A percentile compares a stretch with the other conserved stretches of the same genome.
phyloP scores from a whole-genome alignment of 2,797 vertebrate genomes.

The Anomalospiza imberbis region DNA sequence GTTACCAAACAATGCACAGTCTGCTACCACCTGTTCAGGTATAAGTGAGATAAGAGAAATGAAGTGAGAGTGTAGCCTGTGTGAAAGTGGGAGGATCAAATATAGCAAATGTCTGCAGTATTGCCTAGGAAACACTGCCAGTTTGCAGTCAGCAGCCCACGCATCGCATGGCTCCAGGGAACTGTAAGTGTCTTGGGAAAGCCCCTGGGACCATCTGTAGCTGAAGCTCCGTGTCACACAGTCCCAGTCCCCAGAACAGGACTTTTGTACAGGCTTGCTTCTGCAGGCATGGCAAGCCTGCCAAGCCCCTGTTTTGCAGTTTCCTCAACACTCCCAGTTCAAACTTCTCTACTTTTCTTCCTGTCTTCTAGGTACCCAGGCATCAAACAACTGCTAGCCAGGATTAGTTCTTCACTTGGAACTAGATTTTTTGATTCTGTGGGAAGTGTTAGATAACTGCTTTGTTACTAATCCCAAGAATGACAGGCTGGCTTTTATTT shows the following conservation, averaged over 20 bases:
- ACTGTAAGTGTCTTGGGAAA: neutral
- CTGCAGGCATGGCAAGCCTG: neutral
- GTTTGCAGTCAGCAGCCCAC: conserved; percentile 7
- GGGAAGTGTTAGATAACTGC: neutral
- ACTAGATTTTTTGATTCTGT: neutral
- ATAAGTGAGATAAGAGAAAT: neutral
- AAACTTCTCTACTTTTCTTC: neutral
- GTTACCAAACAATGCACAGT: neutral
- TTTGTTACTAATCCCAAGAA: neutral
- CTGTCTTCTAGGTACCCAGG: neutral
- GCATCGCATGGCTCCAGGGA: neutral
- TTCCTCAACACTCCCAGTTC: neutral
- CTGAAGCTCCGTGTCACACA: neutral
- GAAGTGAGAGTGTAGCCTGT: neutral
- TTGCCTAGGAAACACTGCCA: conserved; percentile 30
- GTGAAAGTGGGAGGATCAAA: neutral
- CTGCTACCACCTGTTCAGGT: neutral
- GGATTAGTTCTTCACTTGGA: neutral
- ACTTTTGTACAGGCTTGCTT: neutral
- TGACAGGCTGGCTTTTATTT: neutral
- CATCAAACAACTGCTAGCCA: neutral
- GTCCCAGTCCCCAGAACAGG: neutral
- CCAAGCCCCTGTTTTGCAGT: neutral
- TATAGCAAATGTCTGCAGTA: neutral
- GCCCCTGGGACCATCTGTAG: conserved; percentile 5